Percentiles rank a stretch among this genome's conserved stretches.
These are phyloP conservation scores for Spizaetus ornatus DNA, from an alignment of 2,113 vertebrate species.

Conservation along the genomic window DNA sequence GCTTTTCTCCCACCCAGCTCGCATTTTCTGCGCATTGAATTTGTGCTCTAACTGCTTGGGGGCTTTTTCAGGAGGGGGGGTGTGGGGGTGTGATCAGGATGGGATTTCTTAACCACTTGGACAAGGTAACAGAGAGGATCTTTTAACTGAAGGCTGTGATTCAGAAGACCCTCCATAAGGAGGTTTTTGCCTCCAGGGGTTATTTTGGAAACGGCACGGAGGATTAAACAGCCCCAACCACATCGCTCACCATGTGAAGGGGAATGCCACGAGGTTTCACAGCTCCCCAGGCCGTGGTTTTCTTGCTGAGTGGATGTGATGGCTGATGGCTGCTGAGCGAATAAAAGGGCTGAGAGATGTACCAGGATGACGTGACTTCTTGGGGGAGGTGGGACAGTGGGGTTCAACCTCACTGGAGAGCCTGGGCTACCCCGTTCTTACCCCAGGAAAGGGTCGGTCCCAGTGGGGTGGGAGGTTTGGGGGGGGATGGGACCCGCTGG, in stretches of 20 bases:
- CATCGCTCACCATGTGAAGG: accelerated
- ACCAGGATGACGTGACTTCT: background rate
- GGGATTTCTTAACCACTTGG: background rate
- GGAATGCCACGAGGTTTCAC: background rate
- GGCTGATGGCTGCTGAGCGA: background rate
- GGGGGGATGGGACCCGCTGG: accelerated
- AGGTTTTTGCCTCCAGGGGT: background rate
- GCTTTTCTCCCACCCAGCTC: background rate
- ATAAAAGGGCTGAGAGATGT: conserved; percentile 20
- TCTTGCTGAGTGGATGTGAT: background rate
- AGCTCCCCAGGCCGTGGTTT: background rate
- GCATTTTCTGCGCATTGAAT: background rate
- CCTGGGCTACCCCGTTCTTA: background rate
- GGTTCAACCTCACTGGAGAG: background rate
- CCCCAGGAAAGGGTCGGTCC: background rate
- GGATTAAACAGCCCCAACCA: background rate
- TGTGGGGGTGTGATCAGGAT: accelerated
- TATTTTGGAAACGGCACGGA: background rate
- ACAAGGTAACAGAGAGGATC: background rate
- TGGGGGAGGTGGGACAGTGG: background rate
- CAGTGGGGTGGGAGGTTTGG: background rate
- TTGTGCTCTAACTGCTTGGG: conserved; percentile 3
- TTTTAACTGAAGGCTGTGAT: background rate
- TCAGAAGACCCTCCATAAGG: background rate
- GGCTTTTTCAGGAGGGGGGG: background rate